Evolutionary conservation across 2,888 invertebrate genomes (phyloP), one percentile per base, ranked within the genome.

Genomic region (Nyleta sp.): DNA sequence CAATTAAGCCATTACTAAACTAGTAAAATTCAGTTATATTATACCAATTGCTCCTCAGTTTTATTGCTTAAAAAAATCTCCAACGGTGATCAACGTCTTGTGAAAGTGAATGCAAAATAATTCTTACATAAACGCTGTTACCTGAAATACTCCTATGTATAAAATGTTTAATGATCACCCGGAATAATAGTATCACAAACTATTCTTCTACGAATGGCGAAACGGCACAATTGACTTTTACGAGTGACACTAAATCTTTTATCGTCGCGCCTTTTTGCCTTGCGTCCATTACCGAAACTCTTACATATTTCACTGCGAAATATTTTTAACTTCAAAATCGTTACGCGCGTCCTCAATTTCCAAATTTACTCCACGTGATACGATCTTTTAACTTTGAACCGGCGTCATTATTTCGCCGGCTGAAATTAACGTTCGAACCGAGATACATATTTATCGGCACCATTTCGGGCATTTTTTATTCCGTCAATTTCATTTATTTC

Each of bases 181-280:
- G 28, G 53, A 57, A 64, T 55, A 72, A 72, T 72, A 72, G 55
- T 48, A 57, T 64, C 44, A 35, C 67, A 53, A 60, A 67, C 73
- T 74, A 67, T 67, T 67, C 52, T 50, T 52, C 44, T 40, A 20
- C 73, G 67, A 74, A 59, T 74, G 35, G 46, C 59, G 40, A 67
- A 59, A 65, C 52, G 42, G n/a, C 42, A 50, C 65, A 46, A 60
- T 59, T 52, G 67, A 74, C 65, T 65, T 74, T 74, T 74, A 74
- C 67, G 65, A 64, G 38, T 42, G 18, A 74, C 48, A 48, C 57
- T 73, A 67, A 74, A 67, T 67, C 73, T 74, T 73, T 74, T 74
- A 74, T 74, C 55, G 59, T 60, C 46, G 67, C 52, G 52, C 44
- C 48, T 71, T 74, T 67, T 74, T 57, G 28, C 40, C 35, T 38